Base-by-base conservation (phyloP, 2,888 invertebrate species). In the Maniola hyperantus region DNA sequence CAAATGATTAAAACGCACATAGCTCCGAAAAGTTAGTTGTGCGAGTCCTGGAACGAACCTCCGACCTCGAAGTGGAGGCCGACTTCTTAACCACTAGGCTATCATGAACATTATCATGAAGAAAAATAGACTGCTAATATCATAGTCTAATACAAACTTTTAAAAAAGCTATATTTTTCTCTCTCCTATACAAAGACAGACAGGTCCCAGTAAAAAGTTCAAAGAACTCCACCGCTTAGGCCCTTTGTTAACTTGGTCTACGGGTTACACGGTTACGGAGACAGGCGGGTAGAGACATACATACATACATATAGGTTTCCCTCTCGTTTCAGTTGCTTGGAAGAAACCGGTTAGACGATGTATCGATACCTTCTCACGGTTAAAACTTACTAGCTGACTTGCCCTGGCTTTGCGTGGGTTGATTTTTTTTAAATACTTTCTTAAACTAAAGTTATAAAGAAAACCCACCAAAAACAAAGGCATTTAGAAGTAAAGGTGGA, bases 201-300 rank as follows among this genome's bases (percentile, higher is more conserved):
- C 39, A 57, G 42, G 57, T 57, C 13, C 42, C 42, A 42, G 42
- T 57, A 42, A 57, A 42, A 57, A 57, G 57, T 57, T 57, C 55
- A 42, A 20, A 57, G 57, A 39, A 39, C 57, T 57, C 26, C 20
- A 15, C 39, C 11, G 42, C 57, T 2, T 20, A 42, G 42, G 11
- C 20, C 42, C 57, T 57, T 57, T 57, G 57, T 57, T 57, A 57
- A 57, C 39, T 57, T 57, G 57, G 57, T 57, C 57, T 57, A 57
- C 57, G 20, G 57, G 57, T 57, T 57, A 57, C 42, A 42, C 57
- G 57, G 57, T 57, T 57, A 57, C 39, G n/a, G 54, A 42, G 57
- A 20, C 13, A 10, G 42, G 18, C 13, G 18, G 36, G 1, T 8
- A 26, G 26, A 51, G 50, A 51, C 50, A 26, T 20, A 51, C 50